A percentile compares a stretch with the other conserved stretches of the same genome.
Conservation (phyloP, 2,888 invertebrate species). For the Ligdia adustata region DNA sequence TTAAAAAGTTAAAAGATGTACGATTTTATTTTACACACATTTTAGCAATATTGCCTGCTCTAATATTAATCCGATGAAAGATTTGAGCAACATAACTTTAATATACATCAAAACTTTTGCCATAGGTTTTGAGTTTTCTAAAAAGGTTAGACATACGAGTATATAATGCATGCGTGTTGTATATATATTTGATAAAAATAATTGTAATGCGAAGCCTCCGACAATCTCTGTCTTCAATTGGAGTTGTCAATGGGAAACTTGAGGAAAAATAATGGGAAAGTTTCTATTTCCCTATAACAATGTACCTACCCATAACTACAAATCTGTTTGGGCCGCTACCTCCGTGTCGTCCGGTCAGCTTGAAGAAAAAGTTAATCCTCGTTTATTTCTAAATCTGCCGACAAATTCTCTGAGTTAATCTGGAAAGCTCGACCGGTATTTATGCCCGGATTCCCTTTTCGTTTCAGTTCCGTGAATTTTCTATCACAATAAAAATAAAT, state of each 20-base stretch:
- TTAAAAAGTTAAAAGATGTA: not conserved
- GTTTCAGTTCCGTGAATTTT: conserved; percentile 14
- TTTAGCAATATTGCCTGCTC: too few species aligned
- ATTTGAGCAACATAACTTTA: too few species aligned
- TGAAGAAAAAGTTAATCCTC: conserved; percentile 13
- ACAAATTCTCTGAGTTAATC: conserved; percentile 13
- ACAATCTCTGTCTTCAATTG: too few species aligned
- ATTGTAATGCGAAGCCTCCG: not conserved
- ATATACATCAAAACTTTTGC: too few species aligned
- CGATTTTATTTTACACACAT: too few species aligned
- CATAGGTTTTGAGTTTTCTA: too few species aligned
- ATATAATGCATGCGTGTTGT: too few species aligned
- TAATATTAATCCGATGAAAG: too few species aligned
- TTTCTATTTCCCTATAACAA: conserved; percentile 10
- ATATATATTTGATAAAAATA: too few species aligned
- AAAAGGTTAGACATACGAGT: too few species aligned
- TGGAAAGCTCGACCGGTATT: conserved; percentile 11
- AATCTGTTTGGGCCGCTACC: conserved; percentile 8
- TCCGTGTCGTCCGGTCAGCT: conserved; percentile 3
- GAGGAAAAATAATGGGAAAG: conserved; percentile 1
- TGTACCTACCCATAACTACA: conserved; percentile 7
- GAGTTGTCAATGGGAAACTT: too few species aligned
- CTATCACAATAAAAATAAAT: conserved; percentile 23
- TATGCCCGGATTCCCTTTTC: conserved; percentile 14
- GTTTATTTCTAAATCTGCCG: conserved; percentile 13